Evolutionary conservation across 2,888 invertebrate genomes (phyloP).

Genomic region (Rhopalosiphum nymphaeae): DNA sequence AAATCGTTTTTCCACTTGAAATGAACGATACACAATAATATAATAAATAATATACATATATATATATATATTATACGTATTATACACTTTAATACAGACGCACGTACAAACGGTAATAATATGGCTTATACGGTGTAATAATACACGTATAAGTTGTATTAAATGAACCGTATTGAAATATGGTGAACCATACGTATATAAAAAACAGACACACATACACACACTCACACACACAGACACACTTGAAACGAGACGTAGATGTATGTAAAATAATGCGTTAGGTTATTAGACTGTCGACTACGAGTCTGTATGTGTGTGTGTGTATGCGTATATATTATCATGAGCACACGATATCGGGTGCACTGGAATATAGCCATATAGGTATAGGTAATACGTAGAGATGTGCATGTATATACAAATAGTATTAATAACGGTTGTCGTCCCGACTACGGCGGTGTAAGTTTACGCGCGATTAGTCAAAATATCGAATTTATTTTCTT

Average conservation of each 20-base stretch:
- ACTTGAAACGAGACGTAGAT: neutral
- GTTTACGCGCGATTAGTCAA: slow-evolving; percentile 38
- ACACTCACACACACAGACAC: neutral
- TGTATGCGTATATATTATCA: neutral
- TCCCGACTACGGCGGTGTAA: neutral
- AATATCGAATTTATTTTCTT: slow-evolving; percentile 4
- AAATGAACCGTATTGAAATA: slow-evolving; percentile 48
- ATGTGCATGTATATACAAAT: neutral
- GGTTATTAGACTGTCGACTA: neutral
- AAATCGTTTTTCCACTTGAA: slow-evolving; percentile 35
- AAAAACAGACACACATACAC: neutral
- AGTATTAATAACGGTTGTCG: neutral
- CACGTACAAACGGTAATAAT: neutral
- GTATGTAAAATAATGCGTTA: neutral
- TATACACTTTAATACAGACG: neutral
- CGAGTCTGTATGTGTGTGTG: neutral
- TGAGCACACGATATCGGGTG: neutral
- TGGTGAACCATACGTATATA: neutral
- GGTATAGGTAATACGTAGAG: neutral
- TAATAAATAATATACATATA: neutral
- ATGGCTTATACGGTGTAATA: no score
- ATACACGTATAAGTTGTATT: neutral
- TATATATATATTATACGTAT: neutral
- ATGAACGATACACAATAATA: neutral
- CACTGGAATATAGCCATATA: neutral